Conservation (phyloP, 1,140 invertebrate species). For the Brachionus rotundiformis region DNA sequence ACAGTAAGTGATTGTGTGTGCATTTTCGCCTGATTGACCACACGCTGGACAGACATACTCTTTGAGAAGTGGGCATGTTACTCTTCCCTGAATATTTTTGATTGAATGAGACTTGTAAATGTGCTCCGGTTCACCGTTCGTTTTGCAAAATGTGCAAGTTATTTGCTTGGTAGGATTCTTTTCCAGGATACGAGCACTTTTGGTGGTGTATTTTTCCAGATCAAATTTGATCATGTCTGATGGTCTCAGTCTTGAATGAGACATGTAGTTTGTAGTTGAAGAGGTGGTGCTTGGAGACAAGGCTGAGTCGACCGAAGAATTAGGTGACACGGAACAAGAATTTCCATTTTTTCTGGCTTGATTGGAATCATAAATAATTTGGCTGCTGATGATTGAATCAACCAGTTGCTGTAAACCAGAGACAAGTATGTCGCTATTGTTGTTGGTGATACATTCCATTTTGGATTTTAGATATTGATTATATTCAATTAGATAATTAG, state of each 20-base stretch:
- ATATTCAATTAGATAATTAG: too few relatives aligned
- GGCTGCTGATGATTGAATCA: background rate
- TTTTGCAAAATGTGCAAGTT: too few relatives aligned
- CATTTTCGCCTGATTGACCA: slow-evolving; percentile 51
- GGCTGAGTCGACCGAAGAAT: background rate
- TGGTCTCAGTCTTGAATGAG: background rate
- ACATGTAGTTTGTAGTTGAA: background rate
- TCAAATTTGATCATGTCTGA: too few relatives aligned
- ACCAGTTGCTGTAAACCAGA: background rate
- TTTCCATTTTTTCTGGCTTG: background rate
- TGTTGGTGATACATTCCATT: background rate
- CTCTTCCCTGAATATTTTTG: background rate
- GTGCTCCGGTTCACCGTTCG: too few relatives aligned
- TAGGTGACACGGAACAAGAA: background rate
- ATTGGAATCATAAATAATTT: background rate
- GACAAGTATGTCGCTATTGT: background rate
- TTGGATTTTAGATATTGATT: background rate
- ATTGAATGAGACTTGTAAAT: too few relatives aligned
- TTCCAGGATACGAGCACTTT: too few relatives aligned
- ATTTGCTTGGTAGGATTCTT: too few relatives aligned
- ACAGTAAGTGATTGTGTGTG: slow-evolving; percentile 53
- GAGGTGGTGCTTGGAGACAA: background rate
- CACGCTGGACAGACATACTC: too few relatives aligned
- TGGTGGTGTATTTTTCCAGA: too few relatives aligned
- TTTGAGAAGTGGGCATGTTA: too few relatives aligned